A percentile compares a stretch with the other conserved stretches of the same genome.
Evolutionary conservation across 2,888 invertebrate genomes (phyloP).

Genomic region (Diloba caeruleocephala): DNA sequence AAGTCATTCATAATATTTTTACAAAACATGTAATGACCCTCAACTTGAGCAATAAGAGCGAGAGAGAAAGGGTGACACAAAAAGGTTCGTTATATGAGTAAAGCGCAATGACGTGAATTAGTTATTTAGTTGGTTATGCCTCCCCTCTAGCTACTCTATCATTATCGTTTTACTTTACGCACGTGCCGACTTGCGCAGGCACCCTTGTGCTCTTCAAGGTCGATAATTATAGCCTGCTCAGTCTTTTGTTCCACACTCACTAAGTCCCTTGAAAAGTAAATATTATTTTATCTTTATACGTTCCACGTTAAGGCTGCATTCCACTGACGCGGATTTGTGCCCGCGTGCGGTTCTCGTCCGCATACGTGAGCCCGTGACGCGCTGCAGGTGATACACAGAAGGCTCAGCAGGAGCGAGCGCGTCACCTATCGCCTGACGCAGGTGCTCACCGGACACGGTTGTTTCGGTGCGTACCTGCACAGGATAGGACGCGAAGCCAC

Average conservation of each 20-base stretch:
- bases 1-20: constrained; percentile 72
- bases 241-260: constrained; percentile 69
- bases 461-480: too few species aligned
- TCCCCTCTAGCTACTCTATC: constrained; percentile 86
- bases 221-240: constrained; percentile 78
- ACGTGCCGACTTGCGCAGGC: constrained; percentile 80
- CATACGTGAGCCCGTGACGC: too few species aligned
- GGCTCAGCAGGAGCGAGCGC: too few species aligned
- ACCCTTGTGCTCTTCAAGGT: constrained; percentile 83
- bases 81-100: constrained; percentile 78
- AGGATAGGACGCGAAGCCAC: too few species aligned
- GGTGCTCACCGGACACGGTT: too few species aligned
- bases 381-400: too few species aligned
- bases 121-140: constrained; percentile 86
- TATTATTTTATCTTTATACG: constrained; percentile 51
- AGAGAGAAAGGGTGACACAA: constrained; percentile 79
- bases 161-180: constrained; percentile 84
- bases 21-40: constrained; percentile 73
- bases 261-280: constrained; percentile 50
- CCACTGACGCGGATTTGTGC: too few species aligned
- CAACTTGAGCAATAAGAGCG: constrained; percentile 57
- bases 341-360: too few species aligned
- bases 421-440: too few species aligned
- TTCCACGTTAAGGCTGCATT: constrained; percentile 12
- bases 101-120: constrained; percentile 87